Percentiles rank a stretch among this genome's conserved stretches.
Conservation (phyloP, 2,888 invertebrate species). For the Neoaliturus tenellus region DNA sequence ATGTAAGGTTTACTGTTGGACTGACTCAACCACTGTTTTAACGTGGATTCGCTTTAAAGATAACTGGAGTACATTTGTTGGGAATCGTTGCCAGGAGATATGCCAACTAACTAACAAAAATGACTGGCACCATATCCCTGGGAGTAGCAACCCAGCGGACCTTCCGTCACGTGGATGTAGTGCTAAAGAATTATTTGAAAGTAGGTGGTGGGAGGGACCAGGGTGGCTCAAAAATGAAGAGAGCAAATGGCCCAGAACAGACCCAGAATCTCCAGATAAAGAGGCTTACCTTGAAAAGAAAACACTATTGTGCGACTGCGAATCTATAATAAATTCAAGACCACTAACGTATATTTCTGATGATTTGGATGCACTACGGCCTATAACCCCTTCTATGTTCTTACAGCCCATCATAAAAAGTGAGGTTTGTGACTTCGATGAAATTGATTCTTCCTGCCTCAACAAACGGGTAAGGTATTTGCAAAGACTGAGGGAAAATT, state of each 20-base stretch:
- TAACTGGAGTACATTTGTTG: constrained; percentile 55
- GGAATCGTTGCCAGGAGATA: constrained; percentile 50
- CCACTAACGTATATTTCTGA: constrained; percentile 57
- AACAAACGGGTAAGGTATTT: background rate
- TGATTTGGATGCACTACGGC: constrained; percentile 28
- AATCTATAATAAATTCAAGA: constrained; percentile 54
- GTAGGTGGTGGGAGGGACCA: constrained; percentile 48
- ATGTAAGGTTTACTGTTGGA: constrained; percentile 37
- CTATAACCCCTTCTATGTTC: constrained; percentile 57
- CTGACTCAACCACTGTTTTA: constrained; percentile 52
- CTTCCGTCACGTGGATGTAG: constrained; percentile 55
- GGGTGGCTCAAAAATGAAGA: background rate
- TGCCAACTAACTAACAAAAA: constrained; percentile 1
- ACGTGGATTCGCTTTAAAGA: constrained; percentile 51
- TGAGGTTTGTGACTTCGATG: constrained; percentile 29
- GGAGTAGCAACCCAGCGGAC: constrained; percentile 44
- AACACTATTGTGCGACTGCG: constrained; percentile 54
- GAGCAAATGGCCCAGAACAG: background rate
- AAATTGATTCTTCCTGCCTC: background rate
- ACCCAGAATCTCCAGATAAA: background rate
- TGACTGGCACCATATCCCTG: constrained; percentile 46
- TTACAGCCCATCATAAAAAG: background rate
- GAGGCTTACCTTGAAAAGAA: constrained; percentile 21
- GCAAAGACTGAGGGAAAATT: too few species aligned
- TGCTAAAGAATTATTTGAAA: constrained; percentile 1